Evolutionary conservation across 2,888 invertebrate genomes (phyloP), one percentile per base, ranked within the genome.

Genomic region (Drymonia ruficornis): DNA sequence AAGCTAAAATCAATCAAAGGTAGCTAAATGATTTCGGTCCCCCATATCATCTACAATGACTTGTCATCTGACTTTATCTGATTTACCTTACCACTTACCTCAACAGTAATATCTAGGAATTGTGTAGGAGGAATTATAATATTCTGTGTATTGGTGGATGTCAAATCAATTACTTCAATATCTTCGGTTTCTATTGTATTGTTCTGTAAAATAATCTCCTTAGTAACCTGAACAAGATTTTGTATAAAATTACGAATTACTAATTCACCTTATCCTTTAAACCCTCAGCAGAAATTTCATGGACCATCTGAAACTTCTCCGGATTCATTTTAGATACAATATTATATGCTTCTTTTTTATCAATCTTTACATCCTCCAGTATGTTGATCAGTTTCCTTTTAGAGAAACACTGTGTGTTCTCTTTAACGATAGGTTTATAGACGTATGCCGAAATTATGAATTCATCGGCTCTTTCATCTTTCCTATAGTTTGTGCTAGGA

Each of bases 331-430:
- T 81, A 0, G 84, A 77, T 19, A 91, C 67, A 28, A 89, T 75
- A 46, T 81, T 73, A 43, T 74, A 72, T 16, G 82, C 74, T 50
- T 86, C 79, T 31, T 66, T 71, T 44, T 72, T 74, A 67, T 84
- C 73, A 31, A 91, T 68, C 48, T 80, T 78, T 2, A 89, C 63
- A 62, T 91, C 86, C 61, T 89, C 83, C 42, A 92, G 65, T 54
- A 92, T 87, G 57, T 89, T 83, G 23, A 92, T 89, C 12, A 91
- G 68, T 69, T 89, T 91, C 48, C 74, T 85, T 23, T 81, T 80
- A 1, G 87, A 80, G 65, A 74, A 87, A 54, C 76, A 80, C 36
- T 75, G 67, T 1, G 60, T 36, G 59, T 74, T 72, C 2, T 66
- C 64, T 31, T 67, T 65, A 42, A 53, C 59, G 52, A 29, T 64